Percentiles rank a stretch among this genome's conserved stretches.
Evolutionary conservation across 2,888 invertebrate species (phyloP).

Genomic region (Ophraella communa): DNA sequence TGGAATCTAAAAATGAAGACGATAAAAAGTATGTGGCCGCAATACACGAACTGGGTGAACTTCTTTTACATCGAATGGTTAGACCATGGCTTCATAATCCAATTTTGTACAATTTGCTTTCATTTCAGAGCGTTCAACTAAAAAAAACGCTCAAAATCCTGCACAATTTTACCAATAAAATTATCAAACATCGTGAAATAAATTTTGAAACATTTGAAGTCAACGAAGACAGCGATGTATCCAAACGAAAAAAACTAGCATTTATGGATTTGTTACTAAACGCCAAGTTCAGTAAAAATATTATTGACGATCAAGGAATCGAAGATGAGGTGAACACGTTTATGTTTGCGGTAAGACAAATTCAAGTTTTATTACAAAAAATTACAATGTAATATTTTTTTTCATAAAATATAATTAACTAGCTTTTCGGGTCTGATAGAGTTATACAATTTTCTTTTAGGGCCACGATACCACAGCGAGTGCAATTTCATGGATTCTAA

Average conservation of each 20-base stretch:
- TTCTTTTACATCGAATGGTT: constrained; percentile 38
- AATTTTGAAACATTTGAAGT: constrained; percentile 38
- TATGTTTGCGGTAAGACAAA: constrained; percentile 59
- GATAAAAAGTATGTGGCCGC: constrained; percentile 40
- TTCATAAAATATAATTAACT: too few relatives aligned
- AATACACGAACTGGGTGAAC: constrained; percentile 41
- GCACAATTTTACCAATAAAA: constrained; percentile 45
- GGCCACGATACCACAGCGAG: constrained; percentile 48
- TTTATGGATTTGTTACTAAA: constrained; percentile 47
- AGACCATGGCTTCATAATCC: constrained; percentile 45
- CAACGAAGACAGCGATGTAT: constrained; percentile 39
- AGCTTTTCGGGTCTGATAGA: too few relatives aligned
- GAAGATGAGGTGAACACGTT: constrained; percentile 70
- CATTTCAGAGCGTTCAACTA: constrained; percentile 30
- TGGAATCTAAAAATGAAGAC: constrained; percentile 37
- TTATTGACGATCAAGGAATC: constrained; percentile 58
- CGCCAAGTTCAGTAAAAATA: constrained; percentile 37
- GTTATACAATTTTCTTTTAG: constrained; percentile 34
- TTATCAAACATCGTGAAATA: constrained; percentile 39
- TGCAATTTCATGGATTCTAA: constrained; percentile 37
- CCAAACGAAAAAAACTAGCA: constrained; percentile 56
- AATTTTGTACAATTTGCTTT: constrained; percentile 33
- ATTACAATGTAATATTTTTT: too few relatives aligned
- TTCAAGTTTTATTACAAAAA: too few relatives aligned
- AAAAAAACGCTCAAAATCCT: constrained; percentile 37